phyloP scores from a whole-genome alignment of 35 echinoderm and acorn worm species.

The Nesometra sesokonis region DNA sequence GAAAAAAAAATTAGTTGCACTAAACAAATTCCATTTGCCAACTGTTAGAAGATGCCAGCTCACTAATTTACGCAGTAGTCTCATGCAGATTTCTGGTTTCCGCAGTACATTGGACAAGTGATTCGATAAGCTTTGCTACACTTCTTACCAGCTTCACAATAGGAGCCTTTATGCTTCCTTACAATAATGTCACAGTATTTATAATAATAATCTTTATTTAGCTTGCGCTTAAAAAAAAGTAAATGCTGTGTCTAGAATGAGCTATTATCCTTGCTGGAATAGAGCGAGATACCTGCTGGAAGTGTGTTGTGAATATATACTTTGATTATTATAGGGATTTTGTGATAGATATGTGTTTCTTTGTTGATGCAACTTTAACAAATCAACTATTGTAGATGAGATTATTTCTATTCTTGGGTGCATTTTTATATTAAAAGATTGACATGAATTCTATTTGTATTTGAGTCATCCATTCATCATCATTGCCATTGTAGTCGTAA shows the following conservation, averaged over 20 bases:
- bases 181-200: no score
- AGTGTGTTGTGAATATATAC: not conserved
- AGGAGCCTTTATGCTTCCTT: no score
- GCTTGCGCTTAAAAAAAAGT: not conserved
- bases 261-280: not conserved
- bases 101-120: no score
- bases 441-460: not conserved
- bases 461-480: no score
- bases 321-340: not conserved
- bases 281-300: not conserved
- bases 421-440: conserved; percentile 1
- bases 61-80: no score
- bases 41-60: no score
- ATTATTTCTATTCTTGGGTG: not conserved
- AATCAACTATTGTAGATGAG: not conserved
- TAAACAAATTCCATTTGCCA: no score
- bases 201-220: not conserved
- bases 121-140: no score
- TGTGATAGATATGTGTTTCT: not conserved
- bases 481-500: no score
- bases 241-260: not conserved
- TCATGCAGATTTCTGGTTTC: no score
- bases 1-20: no score
- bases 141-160: no score
- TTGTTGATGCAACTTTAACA: not conserved